These are phyloP conservation scores for Lepidostoma basale DNA, from an alignment of 1,140 invertebrate species.

Conservation along the genomic window DNA sequence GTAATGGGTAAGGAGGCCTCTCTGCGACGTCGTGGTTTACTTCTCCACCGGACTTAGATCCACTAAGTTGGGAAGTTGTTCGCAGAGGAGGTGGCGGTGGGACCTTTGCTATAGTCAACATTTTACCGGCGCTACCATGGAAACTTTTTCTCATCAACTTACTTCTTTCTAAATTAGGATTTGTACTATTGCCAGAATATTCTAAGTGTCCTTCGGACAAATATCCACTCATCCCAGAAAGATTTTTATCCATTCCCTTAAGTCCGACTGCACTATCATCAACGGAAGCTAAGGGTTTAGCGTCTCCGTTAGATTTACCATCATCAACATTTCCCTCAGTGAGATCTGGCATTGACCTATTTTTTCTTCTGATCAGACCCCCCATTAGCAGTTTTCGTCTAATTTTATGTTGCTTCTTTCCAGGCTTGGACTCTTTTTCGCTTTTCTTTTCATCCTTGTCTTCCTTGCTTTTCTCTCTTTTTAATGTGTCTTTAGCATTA, in stretches of 20 bases:
- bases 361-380: slow-evolving; percentile 85
- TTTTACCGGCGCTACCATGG: slow-evolving; percentile 81
- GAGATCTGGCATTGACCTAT: slow-evolving; percentile 89
- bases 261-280: slow-evolving; percentile 77
- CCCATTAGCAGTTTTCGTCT: slow-evolving; percentile 87
- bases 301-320: slow-evolving; percentile 53
- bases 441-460: slow-evolving; percentile 66
- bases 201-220: slow-evolving; percentile 87
- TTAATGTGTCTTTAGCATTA: slow-evolving; percentile 63
- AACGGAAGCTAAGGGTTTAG: slow-evolving; percentile 65
- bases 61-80: slow-evolving; percentile 83
- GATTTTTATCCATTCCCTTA: slow-evolving; percentile 64
- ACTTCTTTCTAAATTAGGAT: slow-evolving; percentile 84
- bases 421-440: slow-evolving; percentile 72
- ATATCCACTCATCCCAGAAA: slow-evolving; percentile 75
- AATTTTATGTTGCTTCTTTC: slow-evolving; percentile 91
- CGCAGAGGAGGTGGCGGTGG: slow-evolving; percentile 84
- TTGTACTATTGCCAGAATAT: slow-evolving; percentile 65
- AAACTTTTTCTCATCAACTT: slow-evolving; percentile 89
- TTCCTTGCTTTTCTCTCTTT: slow-evolving; percentile 65
- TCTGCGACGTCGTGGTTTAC: slow-evolving; percentile 63
- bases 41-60: slow-evolving; percentile 68
- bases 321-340: slow-evolving; percentile 71
- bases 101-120: slow-evolving; percentile 80
- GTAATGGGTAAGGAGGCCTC: slow-evolving; percentile 59